phyloP scores from a whole-genome alignment of 2,113 vertebrate genomes.

The Canis aureus region DNA sequence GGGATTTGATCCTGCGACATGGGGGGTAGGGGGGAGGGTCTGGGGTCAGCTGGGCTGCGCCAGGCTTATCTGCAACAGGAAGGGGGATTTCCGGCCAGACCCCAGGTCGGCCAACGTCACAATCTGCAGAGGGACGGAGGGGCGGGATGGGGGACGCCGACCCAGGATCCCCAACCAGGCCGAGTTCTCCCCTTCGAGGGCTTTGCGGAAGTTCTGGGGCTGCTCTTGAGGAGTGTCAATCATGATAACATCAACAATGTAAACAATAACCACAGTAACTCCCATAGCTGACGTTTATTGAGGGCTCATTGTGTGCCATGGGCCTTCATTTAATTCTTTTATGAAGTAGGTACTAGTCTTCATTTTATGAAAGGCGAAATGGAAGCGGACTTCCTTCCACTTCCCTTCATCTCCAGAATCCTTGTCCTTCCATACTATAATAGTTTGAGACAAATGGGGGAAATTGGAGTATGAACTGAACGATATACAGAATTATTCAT shows the following conservation, averaged over 20 bases:
- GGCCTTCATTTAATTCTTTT: background rate
- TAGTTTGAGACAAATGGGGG: background rate
- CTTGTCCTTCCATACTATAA: background rate
- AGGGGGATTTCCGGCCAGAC: conserved; percentile 82
- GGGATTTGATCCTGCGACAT: conserved; percentile 60
- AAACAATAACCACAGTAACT: background rate
- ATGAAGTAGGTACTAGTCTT: background rate
- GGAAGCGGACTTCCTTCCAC: background rate
- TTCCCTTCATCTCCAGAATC: background rate
- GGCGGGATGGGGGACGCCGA: background rate
- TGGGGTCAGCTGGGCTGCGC: conserved; percentile 63
- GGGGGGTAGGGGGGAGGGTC: conserved; percentile 29
- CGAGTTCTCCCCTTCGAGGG: background rate
- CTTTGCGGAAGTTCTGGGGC: background rate
- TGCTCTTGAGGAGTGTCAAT: background rate
- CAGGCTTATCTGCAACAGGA: conserved; percentile 77
- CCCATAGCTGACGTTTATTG: conserved; percentile 22
- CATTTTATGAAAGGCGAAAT: conserved; percentile 31
- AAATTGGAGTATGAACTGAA: background rate
- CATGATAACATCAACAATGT: background rate
- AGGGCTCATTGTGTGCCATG: background rate
- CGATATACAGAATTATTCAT: background rate
- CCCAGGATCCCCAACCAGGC: background rate
- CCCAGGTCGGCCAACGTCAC: conserved; percentile 64
- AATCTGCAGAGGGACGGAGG: conserved; percentile 30